A percentile compares a stretch with the other conserved stretches of the same genome.
These are phyloP conservation scores for Corythornis vintsioides DNA, from an alignment of 2,113 vertebrate species.

Conservation along the genomic window DNA sequence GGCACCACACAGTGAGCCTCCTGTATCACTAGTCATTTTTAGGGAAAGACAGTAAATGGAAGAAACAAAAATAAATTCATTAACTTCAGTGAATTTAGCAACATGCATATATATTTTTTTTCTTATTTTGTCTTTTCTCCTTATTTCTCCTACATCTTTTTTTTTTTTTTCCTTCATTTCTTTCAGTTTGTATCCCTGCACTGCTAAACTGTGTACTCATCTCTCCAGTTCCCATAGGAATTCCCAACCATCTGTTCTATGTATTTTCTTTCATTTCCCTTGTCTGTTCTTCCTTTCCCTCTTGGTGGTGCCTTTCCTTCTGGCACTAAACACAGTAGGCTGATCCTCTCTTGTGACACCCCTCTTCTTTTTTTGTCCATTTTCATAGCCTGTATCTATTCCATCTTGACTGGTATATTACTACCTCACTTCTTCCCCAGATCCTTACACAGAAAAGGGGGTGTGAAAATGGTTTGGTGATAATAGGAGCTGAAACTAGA, in stretches of 20 bases:
- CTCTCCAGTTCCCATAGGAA: background rate
- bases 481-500: background rate
- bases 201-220: background rate
- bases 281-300: background rate
- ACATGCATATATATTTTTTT: background rate
- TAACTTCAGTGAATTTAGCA: background rate
- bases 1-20: background rate
- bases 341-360: background rate
- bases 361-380: background rate
- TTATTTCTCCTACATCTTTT: background rate
- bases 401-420: background rate
- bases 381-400: background rate
- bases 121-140: background rate
- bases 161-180: background rate
- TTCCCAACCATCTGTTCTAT: background rate
- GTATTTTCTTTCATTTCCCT: background rate
- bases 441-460: background rate
- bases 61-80: background rate
- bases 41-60: background rate
- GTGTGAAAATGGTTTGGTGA: background rate
- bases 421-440: background rate
- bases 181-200: background rate
- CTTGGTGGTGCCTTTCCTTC: background rate
- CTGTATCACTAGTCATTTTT: background rate
- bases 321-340: background rate